Base-by-base conservation (phyloP, 2,113 vertebrate species). In the Emydocephalus ijimae region DNA sequence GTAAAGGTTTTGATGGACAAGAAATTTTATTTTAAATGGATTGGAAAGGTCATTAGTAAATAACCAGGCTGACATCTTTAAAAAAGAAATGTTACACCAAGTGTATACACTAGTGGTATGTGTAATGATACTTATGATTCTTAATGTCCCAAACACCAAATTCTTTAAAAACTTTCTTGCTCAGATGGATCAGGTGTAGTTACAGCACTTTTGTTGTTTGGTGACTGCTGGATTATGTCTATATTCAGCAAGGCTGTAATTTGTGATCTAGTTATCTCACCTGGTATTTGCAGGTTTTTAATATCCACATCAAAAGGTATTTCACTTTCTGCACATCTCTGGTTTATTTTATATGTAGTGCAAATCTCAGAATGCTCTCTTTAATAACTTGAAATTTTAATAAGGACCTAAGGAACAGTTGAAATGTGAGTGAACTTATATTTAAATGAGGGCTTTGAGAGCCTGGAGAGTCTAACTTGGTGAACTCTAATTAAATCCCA, bases 401-500 rank as follows among this genome's bases (percentile, higher is more conserved):
- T 98, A 98, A 98, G 97, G 96, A 96, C 95, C 97, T 97, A 96
- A 98, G 97, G 97, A 98, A 97, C 94, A 97, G 96, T 96, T 97
- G 97, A 97, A 97, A 96, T 97, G 96, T 97, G 94, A 97, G 96
- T 96, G 97, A 98, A 98, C 97, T 97, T 97, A 92, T 97, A 98
- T 98, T 98, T 98, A 98, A 98, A 98, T 98, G 96, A 98, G 95
- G 94, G 96, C 97, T 98, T 97, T 97, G 97, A 97, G 97, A 97
- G 94, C 95, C 94, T 96, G 94, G 97, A 97, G 94, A 97, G 92
- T 97, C 97, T 97, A 97, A 97, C 97, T 97, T 97, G 96, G 97
- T 98, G 98, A 98, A 98, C 96, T 98, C 95, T 98, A 98, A 98
- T 98, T 98, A 97, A 98, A 98, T 98, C 98, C 98, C 97, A 95